phyloP scores from a whole-genome alignment of 2,797 vertebrate species.

The Premnoplex brunnescens region DNA sequence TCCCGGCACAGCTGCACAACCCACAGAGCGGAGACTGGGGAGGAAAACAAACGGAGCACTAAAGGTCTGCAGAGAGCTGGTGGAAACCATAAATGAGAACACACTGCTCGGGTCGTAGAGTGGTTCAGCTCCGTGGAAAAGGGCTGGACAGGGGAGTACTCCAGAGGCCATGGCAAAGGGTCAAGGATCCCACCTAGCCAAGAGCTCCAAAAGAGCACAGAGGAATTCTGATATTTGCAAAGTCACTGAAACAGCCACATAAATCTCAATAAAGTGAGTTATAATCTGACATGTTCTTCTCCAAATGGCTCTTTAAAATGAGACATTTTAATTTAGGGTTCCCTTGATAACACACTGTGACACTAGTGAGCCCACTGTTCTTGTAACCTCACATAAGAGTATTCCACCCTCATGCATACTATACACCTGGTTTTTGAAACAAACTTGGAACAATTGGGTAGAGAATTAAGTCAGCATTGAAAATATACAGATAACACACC shows the following conservation, averaged over 20 bases:
- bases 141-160: background rate
- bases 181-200: background rate
- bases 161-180: background rate
- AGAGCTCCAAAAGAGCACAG: background rate
- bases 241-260: background rate
- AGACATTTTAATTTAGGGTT: background rate
- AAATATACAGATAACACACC: background rate
- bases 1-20: rapidly evolving
- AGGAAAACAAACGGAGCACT: background rate
- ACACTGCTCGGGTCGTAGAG: background rate
- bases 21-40: background rate
- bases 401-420: background rate
- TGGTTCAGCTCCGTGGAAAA: background rate
- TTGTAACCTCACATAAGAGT: background rate
- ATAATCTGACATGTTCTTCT: background rate
- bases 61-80: background rate
- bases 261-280: background rate
- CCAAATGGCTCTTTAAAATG: background rate
- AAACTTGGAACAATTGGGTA: background rate
- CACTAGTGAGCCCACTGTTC: background rate
- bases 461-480: background rate
- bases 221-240: background rate
- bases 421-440: background rate
- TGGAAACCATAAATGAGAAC: background rate
- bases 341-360: background rate